Evolutionary conservation across 2,888 invertebrate genomes (phyloP).

Genomic region (Eurytoma californica): DNA sequence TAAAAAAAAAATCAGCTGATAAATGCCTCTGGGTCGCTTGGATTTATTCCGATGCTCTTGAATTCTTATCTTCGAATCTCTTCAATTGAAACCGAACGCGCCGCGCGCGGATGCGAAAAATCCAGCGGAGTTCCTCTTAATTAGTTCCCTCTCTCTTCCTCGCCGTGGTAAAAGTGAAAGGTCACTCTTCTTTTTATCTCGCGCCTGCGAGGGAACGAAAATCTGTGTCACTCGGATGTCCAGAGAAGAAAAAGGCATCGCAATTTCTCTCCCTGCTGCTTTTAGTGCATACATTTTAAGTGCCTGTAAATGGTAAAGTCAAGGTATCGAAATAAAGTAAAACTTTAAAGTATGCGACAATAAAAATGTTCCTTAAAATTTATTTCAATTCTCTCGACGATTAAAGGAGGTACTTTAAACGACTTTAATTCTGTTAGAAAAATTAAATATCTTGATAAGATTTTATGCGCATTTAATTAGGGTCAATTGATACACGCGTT

Average conservation of each 20-base stretch:
- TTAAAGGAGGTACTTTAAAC: too few relatives aligned
- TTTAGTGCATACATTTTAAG: too few relatives aligned
- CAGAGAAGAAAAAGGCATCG: not conserved
- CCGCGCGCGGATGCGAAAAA: conserved; percentile 28
- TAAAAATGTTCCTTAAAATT: too few relatives aligned
- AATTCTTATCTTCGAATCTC: conserved; percentile 23
- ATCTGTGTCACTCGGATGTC: conserved; percentile 6
- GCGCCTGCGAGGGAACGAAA: conserved; percentile 7
- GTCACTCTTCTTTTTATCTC: conserved; percentile 41
- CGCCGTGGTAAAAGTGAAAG: conserved; percentile 37
- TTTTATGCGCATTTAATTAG: too few relatives aligned
- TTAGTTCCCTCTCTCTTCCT: not conserved
- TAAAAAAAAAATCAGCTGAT: not conserved
- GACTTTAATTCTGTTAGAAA: too few relatives aligned
- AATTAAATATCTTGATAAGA: too few relatives aligned
- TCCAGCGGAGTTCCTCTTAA: not conserved
- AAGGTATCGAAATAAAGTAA: too few relatives aligned
- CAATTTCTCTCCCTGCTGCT: too few relatives aligned
- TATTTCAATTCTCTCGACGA: too few relatives aligned
- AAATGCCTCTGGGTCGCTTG: not conserved
- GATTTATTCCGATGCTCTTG: not conserved
- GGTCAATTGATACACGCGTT: too few relatives aligned
- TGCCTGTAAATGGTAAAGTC: too few relatives aligned
- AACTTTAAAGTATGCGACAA: too few relatives aligned
- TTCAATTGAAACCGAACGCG: not conserved